Conservation (phyloP, 2,888 invertebrate genomes). For the Eurytoma adleriae region DNA sequence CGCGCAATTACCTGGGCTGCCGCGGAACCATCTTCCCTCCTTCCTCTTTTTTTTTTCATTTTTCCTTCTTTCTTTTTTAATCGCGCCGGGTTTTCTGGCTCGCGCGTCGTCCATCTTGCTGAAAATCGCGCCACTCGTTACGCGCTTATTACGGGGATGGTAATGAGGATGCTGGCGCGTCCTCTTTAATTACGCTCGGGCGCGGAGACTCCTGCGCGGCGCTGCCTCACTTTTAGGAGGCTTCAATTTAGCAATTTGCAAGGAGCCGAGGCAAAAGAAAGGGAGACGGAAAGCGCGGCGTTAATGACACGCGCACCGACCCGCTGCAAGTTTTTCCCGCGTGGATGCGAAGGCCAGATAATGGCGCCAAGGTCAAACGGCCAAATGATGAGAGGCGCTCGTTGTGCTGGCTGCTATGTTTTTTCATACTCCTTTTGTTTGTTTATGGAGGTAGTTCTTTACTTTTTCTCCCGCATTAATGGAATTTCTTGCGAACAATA, state of each 20-base stretch:
- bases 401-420: not conserved
- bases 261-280: constrained; percentile 39
- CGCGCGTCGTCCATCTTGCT: constrained; percentile 39
- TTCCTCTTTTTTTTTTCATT: constrained; percentile 7
- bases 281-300: constrained; percentile 27
- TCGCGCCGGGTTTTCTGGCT: not conserved
- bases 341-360: constrained; percentile 14
- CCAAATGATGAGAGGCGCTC: not conserved
- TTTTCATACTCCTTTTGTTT: not conserved
- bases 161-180: constrained; percentile 57
- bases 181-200: constrained; percentile 58
- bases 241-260: constrained; percentile 59
- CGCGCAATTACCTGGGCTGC: constrained; percentile 35
- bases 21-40: not conserved
- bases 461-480: too few relatives aligned
- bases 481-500: too few relatives aligned
- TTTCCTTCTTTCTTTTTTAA: not conserved
- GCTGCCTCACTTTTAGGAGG: constrained; percentile 58
- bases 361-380: constrained; percentile 31
- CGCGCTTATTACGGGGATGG: constrained; percentile 52
- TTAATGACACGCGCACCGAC: constrained; percentile 56
- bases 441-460: not conserved
- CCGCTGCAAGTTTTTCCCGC: constrained; percentile 15
- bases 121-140: constrained; percentile 52
- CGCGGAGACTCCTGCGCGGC: constrained; percentile 34